These are phyloP conservation scores for Drosophila differens DNA, from an alignment of 2,888 invertebrate genomes.

Conservation along the genomic window DNA sequence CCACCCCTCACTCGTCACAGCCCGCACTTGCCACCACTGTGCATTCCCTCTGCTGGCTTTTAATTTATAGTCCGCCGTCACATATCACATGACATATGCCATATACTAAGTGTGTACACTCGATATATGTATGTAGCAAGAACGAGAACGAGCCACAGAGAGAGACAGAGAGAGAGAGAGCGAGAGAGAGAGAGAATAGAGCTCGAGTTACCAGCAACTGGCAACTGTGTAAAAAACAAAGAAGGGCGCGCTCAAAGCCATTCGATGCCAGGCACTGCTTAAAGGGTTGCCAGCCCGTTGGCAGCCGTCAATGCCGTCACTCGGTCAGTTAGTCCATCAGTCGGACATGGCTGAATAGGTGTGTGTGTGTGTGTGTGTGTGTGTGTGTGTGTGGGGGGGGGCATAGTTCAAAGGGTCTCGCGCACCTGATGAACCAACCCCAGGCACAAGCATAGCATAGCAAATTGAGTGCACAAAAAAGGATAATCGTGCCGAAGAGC, in stretches of 20 bases:
- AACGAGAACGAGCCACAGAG: not conserved
- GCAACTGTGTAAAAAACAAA: conserved; percentile 37
- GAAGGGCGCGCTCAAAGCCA: conserved; percentile 42
- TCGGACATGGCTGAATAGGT: not conserved
- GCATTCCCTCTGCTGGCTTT: conserved; percentile 53
- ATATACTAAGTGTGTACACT: conserved; percentile 24
- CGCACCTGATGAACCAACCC: conserved; percentile 64
- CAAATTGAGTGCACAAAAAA: conserved; percentile 70
- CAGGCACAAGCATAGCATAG: conserved; percentile 21
- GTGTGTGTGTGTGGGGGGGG: not conserved
- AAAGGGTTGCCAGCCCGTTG: conserved; percentile 21
- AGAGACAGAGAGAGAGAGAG: no score
- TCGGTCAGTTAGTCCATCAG: conserved; percentile 27
- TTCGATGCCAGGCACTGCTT: conserved; percentile 40
- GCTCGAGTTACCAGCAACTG: conserved; percentile 20
- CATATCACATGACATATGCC: conserved; percentile 51
- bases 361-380: not conserved
- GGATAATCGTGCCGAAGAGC: conserved; percentile 70
- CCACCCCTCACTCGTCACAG: not conserved
- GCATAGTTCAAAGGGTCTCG: conserved; percentile 59
- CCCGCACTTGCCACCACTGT: conserved; percentile 1
- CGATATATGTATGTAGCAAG: not conserved
- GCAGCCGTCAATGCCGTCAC: conserved; percentile 38
- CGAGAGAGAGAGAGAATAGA: not conserved
- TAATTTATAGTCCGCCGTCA: conserved; percentile 66